Evolutionary conservation across 2,113 vertebrate species (phyloP).

Genomic region (Myanophis thanlyinensis): DNA sequence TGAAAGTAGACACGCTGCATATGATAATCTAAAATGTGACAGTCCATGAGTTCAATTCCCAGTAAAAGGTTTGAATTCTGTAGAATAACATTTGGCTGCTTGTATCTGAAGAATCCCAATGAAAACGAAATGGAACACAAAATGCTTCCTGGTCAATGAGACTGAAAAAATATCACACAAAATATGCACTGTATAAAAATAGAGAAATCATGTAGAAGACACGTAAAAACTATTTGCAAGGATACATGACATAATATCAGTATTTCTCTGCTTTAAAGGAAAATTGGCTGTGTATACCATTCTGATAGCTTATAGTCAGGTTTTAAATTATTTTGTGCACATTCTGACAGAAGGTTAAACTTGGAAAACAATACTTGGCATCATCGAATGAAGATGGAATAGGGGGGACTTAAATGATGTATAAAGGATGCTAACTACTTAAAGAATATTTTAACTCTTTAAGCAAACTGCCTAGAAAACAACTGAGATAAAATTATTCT

Average conservation of each 20-base stretch:
- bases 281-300: background rate
- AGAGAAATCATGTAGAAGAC: background rate
- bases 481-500: background rate
- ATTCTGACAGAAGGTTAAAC: slow-evolving; percentile 7
- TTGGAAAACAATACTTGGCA: background rate
- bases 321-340: slow-evolving; percentile 8
- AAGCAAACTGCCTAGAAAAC: accelerated
- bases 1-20: background rate
- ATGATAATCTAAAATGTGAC: background rate
- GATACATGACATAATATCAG: background rate
- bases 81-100: background rate
- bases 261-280: background rate
- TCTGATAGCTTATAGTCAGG: slow-evolving; percentile 6
- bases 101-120: background rate
- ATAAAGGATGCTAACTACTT: too few species aligned
- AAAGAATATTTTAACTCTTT: background rate
- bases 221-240: background rate
- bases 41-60: background rate
- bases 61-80: background rate
- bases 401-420: background rate
- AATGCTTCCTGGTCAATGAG: background rate
- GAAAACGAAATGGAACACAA: background rate
- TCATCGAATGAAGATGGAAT: slow-evolving; percentile 26
- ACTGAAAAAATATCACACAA: background rate
- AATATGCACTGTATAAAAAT: background rate